Evolutionary conservation across 2,888 invertebrate genomes (phyloP), one percentile per base, ranked within the genome.

Genomic region (Stenolophus ochropezus): DNA sequence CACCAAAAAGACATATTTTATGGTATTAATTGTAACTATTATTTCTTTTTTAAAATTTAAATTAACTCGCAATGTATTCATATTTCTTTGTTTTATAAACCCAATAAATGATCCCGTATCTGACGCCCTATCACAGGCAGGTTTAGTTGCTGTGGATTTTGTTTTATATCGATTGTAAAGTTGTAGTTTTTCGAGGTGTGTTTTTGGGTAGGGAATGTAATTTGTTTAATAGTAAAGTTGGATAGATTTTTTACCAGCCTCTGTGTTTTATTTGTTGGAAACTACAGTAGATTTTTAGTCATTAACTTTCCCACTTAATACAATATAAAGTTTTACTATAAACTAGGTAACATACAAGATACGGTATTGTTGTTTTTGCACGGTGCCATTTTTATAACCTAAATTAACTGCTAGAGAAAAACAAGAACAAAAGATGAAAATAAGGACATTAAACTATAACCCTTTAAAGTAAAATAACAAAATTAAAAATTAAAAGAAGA

Each of bases 161-260:
- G 33, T 69, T 69, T 69, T 69, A 69, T 69, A 69, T 69, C 27
- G 65, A 69, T 69, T 69, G 65, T 69, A 69, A 69, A 69, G 65
- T 69, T 69, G 18, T 18, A 69, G 65, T 69, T 69, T 69, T 69
- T 69, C n/a, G 25, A 65, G 14, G 11, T 23, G 21, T 23, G 58
- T 58, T 58, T 58, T 58, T 58, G 58, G 61, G 23, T 33, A 33
- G 27, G 33, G 27, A 69, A 69, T 69, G 65, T 18, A 69, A 69
- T 69, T 69, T 69, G 16, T 18, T 6, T 69, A 18, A 69, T 69
- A 33, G 65, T 33, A 69, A 69, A 69, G 65, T 69, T 69, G n/a
- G 16, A 14, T 51, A 42, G 33, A 42, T 42, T 42, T 42, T 42
- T 56, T 56, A 18, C 56, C 20, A 20, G 20, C 11, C 11, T 56